Evolutionary conservation across 2,888 invertebrate genomes (phyloP).

Genomic region (Prosopocoilus inquinatus): DNA sequence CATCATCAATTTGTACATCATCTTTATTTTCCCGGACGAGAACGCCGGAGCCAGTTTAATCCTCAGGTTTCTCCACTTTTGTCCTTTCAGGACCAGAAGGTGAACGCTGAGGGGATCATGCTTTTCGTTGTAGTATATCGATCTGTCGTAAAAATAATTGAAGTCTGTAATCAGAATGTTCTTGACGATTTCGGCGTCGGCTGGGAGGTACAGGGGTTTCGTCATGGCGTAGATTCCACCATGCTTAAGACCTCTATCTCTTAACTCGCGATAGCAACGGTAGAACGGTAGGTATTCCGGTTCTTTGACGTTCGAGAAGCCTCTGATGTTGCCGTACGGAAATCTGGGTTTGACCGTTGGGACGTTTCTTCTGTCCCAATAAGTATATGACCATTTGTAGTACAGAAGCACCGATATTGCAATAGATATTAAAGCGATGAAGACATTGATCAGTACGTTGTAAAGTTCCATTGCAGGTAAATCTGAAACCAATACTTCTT

Average conservation of each 20-base stretch:
- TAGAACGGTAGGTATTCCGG: too few species aligned
- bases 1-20: constrained; percentile 22
- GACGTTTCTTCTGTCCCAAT: background rate
- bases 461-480: background rate
- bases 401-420: constrained; percentile 2
- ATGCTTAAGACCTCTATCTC: constrained; percentile 31
- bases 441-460: background rate
- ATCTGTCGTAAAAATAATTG: constrained; percentile 59
- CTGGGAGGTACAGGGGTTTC: constrained; percentile 17
- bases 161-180: constrained; percentile 59
- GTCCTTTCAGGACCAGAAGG: constrained; percentile 55
- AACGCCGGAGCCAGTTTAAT: constrained; percentile 25
- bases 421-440: constrained; percentile 1
- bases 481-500: too few species aligned
- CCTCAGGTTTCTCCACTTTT: constrained; percentile 55
- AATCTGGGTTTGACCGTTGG: background rate
- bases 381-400: constrained; percentile 12
- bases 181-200: constrained; percentile 25
- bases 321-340: background rate
- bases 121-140: constrained; percentile 39
- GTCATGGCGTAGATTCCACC: constrained; percentile 47
- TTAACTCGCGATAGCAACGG: constrained; percentile 12
- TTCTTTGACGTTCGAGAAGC: background rate
- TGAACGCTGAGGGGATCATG: constrained; percentile 57
- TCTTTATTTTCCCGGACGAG: constrained; percentile 25